phyloP scores from a whole-genome alignment of 2,113 vertebrate genomes.

The Apodemus speciosus region DNA sequence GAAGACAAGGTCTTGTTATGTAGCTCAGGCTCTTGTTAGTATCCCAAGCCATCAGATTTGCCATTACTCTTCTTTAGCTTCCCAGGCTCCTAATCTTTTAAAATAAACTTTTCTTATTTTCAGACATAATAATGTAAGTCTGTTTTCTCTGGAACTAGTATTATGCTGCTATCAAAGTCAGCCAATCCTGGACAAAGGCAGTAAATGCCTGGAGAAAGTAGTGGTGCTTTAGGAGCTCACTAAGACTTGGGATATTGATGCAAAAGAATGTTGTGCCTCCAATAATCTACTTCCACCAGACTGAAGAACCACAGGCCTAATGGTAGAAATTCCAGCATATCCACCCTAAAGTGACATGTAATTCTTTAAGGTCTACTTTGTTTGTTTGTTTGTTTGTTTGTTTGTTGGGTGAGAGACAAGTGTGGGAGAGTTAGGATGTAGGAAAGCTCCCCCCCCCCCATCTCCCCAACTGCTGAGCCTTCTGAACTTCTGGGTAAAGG shows the following conservation, averaged over 20 bases:
- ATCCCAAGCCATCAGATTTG: not conserved
- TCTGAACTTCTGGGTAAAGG: constrained; percentile 48
- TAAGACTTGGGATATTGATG: not conserved
- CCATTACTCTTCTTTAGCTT: not conserved
- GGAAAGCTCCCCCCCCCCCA: constrained; percentile 11
- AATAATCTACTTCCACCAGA: not conserved
- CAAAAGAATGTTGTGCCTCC: not conserved
- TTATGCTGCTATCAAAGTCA: constrained; percentile 22
- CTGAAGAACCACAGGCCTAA: constrained; percentile 24
- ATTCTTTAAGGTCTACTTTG: constrained; percentile 47
- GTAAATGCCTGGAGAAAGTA: constrained; percentile 16
- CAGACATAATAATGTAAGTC: constrained; percentile 6
- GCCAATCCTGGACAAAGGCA: constrained; percentile 36
- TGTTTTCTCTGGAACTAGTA: constrained; percentile 38
- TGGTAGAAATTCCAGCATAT: not conserved
- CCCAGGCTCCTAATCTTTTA: not conserved
- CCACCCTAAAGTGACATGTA: not conserved
- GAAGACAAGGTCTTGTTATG: not conserved
- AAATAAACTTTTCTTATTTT: constrained; percentile 41
- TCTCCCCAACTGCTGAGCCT: constrained; percentile 29
- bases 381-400: not conserved
- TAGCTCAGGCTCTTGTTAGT: not conserved
- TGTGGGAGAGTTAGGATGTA: constrained; percentile 16
- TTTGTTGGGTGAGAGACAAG: constrained; percentile 15
- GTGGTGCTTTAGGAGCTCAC: not conserved